Conservation (phyloP, 2,113 vertebrate genomes). For the Athene noctua region DNA sequence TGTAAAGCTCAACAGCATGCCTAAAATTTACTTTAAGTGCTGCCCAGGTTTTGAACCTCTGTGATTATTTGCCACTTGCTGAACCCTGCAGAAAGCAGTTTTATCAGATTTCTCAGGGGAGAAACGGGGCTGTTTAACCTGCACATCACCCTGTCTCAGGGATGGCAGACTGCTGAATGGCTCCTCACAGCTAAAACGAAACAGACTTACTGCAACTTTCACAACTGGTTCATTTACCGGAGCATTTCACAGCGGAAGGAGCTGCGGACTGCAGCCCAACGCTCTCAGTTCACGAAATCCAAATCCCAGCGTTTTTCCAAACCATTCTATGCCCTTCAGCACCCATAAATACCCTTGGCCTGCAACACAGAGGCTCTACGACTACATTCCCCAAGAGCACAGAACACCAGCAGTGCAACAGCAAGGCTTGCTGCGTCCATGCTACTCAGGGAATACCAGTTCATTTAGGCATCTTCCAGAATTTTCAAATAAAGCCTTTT, state of each 20-base stretch:
- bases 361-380: background rate
- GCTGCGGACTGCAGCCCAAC: background rate
- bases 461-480: background rate
- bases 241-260: background rate
- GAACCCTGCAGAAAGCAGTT: background rate
- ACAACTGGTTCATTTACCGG: background rate
- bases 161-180: background rate
- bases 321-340: background rate
- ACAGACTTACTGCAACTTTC: background rate
- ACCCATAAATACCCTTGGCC: background rate
- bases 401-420: background rate
- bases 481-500: background rate
- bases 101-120: rapidly evolving
- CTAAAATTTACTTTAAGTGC: background rate
- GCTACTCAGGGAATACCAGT: background rate
- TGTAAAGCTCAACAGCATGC: rapidly evolving
- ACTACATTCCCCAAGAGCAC: background rate
- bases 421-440: background rate
- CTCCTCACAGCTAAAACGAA: background rate
- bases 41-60: rapidly evolving
- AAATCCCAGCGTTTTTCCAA: background rate
- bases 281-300: background rate
- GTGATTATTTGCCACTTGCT: background rate
- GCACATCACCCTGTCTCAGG: background rate
- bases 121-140: background rate